phyloP scores from a whole-genome alignment of 2,888 invertebrate species.

The Platycheirus albimanus region DNA sequence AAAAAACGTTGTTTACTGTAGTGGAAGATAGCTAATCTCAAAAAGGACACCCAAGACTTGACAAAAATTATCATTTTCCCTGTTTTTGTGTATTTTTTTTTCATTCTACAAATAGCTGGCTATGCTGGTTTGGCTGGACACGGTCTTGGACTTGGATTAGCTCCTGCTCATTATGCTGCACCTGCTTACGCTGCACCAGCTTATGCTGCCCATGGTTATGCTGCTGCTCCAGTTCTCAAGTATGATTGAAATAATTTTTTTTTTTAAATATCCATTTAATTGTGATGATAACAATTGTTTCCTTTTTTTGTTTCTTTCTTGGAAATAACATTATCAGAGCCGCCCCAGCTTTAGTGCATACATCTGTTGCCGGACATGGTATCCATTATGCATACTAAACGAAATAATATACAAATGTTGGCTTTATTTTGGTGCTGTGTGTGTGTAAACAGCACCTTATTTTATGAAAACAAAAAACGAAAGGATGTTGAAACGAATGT shows the following conservation, averaged over 20 bases:
- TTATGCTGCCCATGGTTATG: conserved; percentile 49
- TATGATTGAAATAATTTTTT: conserved; percentile 75
- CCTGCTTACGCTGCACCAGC: conserved; percentile 78
- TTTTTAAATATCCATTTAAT: conserved; percentile 7
- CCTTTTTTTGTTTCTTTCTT: neutral
- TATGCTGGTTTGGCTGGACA: conserved; percentile 68
- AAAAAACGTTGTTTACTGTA: no score
- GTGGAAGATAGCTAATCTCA: neutral
- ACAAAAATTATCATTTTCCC: neutral
- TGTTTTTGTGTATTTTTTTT: no score
- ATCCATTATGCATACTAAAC: conserved; percentile 81
- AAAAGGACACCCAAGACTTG: neutral
- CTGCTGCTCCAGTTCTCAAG: conserved; percentile 77
- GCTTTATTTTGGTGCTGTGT: conserved; percentile 54
- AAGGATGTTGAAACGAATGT: conserved; percentile 55
- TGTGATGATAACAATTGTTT: neutral
- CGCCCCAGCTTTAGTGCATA: conserved; percentile 81
- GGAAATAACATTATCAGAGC: conserved; percentile 75
- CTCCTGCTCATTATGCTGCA: conserved; percentile 79
- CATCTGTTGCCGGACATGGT: conserved; percentile 82
- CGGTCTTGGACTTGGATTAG: conserved; percentile 73
- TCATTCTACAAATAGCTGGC: neutral
- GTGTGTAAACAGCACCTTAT: conserved; percentile 32
- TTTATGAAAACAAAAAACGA: conserved; percentile 41
- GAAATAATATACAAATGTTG: conserved; percentile 36